A percentile compares a stretch with the other conserved stretches of the same genome.
Conservation (phyloP, 2,797 vertebrate genomes). For the Enteromius argenteus region DNA sequence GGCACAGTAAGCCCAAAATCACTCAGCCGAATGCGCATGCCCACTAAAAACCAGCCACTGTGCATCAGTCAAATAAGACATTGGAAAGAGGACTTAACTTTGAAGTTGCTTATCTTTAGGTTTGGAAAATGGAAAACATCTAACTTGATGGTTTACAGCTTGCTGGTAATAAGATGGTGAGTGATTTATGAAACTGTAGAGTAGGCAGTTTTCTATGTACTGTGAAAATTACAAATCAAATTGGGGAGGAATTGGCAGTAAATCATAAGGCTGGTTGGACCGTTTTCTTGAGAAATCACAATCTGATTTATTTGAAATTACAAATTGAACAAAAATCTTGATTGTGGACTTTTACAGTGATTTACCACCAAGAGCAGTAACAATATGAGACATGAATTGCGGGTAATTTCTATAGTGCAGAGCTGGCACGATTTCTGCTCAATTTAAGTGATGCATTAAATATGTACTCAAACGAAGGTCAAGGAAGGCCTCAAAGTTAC, state of each 20-base stretch:
- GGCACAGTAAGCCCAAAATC: constrained; percentile 31
- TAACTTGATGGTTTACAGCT: constrained; percentile 7
- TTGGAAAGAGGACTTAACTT: neutral
- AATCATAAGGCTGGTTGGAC: neutral
- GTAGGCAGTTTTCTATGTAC: neutral
- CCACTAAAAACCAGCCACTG: neutral
- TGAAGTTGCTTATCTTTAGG: neutral
- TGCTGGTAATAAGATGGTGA: neutral
- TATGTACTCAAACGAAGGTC: constrained; percentile 34
- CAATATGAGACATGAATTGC: neutral
- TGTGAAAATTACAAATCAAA: constrained; percentile 1
- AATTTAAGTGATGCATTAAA: constrained; percentile 42
- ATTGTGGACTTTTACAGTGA: constrained; percentile 8
- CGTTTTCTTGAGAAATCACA: neutral
- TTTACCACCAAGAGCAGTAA: neutral
- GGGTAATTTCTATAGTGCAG: constrained; percentile 42
- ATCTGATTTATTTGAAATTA: neutral
- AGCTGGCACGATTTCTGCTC: constrained; percentile 29
- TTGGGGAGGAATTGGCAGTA: neutral
- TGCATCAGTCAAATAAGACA: constrained; percentile 14
- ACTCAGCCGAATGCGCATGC: constrained; percentile 2
- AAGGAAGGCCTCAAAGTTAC: constrained; percentile 49
- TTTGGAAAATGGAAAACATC: neutral
- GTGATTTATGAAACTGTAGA: neutral
- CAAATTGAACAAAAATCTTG: constrained; percentile 2